Conservation (phyloP, 1,140 invertebrate genomes). For the Trachelipus rathkii region DNA sequence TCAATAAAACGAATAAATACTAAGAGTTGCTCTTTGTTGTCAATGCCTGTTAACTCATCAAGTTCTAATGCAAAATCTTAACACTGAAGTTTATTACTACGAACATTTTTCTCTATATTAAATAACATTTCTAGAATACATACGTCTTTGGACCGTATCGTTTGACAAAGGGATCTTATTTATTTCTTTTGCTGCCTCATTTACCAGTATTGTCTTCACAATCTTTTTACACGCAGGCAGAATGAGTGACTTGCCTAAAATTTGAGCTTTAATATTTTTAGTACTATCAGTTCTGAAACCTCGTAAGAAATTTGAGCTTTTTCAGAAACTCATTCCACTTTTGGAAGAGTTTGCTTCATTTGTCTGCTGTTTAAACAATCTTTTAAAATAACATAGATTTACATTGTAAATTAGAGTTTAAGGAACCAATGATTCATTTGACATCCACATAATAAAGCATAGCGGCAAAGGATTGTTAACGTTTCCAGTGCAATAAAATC, state of each 20-base stretch:
- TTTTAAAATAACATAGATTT: no score
- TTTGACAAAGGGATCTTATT: conserved; percentile 4
- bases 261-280: conserved; percentile 10
- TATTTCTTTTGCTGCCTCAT: conserved; percentile 17
- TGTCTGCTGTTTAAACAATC: not conserved
- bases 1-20: conserved; percentile 11
- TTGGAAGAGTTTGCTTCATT: conserved; percentile 2
- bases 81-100: conserved; percentile 16
- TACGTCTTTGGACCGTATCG: not conserved
- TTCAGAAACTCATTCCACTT: conserved; percentile 2
- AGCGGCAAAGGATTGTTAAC: not conserved
- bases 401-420: no score
- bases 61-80: not conserved
- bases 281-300: conserved; percentile 17
- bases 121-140: not conserved
- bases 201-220: not conserved
- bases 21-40: conserved; percentile 4
- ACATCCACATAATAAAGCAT: no score
- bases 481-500: not conserved
- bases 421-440: no score
- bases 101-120: conserved; percentile 11
- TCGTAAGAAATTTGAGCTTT: conserved; percentile 12
- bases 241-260: not conserved
- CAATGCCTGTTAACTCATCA: conserved; percentile 8
- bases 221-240: not conserved